Percentiles rank a stretch among this genome's conserved stretches.
Evolutionary conservation across 1,140 invertebrate genomes (phyloP).

Genomic region (Pogonomyrmex californicus): DNA sequence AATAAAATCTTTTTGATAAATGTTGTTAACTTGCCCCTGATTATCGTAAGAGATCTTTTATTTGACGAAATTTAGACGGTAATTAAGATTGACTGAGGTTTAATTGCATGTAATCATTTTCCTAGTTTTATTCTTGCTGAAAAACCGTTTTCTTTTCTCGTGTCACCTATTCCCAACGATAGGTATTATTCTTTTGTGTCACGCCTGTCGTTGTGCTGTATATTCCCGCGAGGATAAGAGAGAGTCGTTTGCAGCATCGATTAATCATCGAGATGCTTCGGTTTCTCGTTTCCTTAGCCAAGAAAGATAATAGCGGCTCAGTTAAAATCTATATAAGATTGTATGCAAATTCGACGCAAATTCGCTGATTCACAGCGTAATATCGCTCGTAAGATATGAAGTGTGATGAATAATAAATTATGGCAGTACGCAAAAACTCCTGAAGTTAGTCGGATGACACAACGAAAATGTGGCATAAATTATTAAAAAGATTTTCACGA

Average conservation of each 20-base stretch:
- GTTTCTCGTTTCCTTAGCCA: neutral
- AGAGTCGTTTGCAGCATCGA: neutral
- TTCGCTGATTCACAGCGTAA: neutral
- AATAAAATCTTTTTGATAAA: neutral
- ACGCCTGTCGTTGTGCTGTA: neutral
- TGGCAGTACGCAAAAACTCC: neutral
- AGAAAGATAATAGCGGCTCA: neutral
- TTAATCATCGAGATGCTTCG: constrained; percentile 35
- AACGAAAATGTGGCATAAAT: neutral
- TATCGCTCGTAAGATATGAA: neutral
- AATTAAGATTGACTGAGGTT: neutral
- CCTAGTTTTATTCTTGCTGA: neutral
- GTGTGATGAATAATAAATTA: constrained; percentile 16
- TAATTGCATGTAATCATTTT: neutral
- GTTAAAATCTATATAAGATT: neutral
- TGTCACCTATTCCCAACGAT: neutral
- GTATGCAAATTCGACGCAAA: neutral
- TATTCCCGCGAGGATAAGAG: neutral
- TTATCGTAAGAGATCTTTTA: neutral
- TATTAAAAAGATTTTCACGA: neutral
- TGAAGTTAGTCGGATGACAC: neutral
- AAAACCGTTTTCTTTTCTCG: neutral
- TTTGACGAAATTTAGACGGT: neutral
- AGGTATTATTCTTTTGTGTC: neutral
- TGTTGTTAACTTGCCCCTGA: neutral